Conservation (phyloP, 2,888 invertebrate species). For the Drosophila cognata region DNA sequence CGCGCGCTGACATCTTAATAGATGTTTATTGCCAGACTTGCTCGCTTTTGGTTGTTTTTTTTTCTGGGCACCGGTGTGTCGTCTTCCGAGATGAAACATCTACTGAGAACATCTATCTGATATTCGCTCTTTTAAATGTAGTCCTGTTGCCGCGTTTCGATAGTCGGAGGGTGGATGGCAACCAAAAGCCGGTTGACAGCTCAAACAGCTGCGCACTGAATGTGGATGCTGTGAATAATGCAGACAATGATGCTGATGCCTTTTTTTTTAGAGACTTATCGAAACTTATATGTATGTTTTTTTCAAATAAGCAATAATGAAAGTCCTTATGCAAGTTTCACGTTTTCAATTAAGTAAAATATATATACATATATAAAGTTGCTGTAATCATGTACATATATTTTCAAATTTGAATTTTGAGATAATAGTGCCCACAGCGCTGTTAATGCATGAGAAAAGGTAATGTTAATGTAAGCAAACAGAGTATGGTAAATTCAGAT, state of each 20-base stretch:
- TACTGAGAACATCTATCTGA: constrained; percentile 54
- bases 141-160: constrained; percentile 65
- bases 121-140: constrained; percentile 58
- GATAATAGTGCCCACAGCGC: neutral
- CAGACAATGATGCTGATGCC: neutral
- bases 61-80: constrained; percentile 4
- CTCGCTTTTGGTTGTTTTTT: constrained; percentile 3
- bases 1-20: constrained; percentile 43
- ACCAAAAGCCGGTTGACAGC: constrained; percentile 75
- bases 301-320: neutral
- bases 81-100: constrained; percentile 55
- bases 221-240: constrained; percentile 45
- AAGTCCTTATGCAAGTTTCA: neutral
- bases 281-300: neutral
- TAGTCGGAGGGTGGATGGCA: constrained; percentile 43
- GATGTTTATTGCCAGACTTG: neutral
- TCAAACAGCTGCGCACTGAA: constrained; percentile 54
- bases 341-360: neutral
- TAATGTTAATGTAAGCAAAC: neutral
- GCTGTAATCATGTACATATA: neutral
- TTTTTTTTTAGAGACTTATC: neutral
- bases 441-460: neutral
- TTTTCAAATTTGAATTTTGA: neutral
- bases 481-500: neutral
- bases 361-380: neutral